Percentiles rank a stretch among this genome's conserved stretches.
Conservation (phyloP, 2,113 vertebrate genomes). For the Apistogramma diplotaenia region DNA sequence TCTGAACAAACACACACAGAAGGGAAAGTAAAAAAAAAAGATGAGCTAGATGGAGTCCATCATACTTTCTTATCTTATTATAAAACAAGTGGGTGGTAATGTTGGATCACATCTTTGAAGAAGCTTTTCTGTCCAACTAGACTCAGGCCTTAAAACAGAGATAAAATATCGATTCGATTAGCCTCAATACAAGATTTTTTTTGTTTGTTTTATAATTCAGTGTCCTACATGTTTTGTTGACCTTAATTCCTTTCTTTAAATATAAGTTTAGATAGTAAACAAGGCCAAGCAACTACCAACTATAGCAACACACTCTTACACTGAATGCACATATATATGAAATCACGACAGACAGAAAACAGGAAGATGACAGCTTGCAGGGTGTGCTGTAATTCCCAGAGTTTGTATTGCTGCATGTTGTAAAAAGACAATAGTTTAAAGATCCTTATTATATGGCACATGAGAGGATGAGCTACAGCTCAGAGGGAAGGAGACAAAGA, state of each 20-base stretch:
- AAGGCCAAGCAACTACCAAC: neutral
- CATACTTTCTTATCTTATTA: too few species aligned
- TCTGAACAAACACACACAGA: neutral
- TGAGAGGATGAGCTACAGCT: neutral
- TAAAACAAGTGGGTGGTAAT: too few species aligned
- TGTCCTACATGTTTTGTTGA: neutral
- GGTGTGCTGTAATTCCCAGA: constrained; percentile 6
- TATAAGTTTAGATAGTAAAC: neutral
- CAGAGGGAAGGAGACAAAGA: neutral
- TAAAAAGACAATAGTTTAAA: constrained; percentile 23
- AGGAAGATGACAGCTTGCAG: constrained; percentile 14
- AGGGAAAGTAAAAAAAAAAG: too few species aligned
- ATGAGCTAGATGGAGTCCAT: too few species aligned
- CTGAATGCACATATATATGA: neutral
- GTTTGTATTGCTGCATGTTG: constrained; percentile 19
- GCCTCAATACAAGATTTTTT: neutral
- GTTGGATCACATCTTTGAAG: too few species aligned
- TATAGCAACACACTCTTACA: neutral
- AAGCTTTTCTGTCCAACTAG: too few species aligned
- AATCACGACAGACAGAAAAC: neutral
- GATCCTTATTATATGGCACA: neutral
- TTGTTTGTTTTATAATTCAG: neutral
- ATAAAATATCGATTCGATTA: neutral
- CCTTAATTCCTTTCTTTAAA: neutral
- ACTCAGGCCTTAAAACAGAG: neutral